These are phyloP conservation scores for Bubo bubo DNA, from an alignment of 2,113 vertebrate genomes.

Conservation along the genomic window DNA sequence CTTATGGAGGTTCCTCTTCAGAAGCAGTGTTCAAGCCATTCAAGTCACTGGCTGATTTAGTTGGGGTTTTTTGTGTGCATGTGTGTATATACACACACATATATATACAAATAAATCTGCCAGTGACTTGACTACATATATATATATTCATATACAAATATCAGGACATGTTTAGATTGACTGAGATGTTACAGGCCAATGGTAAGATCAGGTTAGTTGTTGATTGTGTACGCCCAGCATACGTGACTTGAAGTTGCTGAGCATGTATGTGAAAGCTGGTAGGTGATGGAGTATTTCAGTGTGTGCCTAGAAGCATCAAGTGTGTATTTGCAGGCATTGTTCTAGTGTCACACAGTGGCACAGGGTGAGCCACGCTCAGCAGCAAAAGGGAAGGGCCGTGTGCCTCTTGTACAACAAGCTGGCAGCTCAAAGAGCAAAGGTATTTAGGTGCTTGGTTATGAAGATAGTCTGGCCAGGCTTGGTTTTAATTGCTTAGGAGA, in stretches of 20 bases:
- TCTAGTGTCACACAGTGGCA: neutral
- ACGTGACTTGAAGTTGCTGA: neutral
- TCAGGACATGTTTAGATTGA: neutral
- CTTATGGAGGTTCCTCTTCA: neutral
- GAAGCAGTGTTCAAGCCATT: neutral
- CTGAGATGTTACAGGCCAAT: neutral
- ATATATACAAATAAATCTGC: neutral
- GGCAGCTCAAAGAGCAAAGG: neutral
- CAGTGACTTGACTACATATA: neutral
- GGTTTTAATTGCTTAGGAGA: neutral
- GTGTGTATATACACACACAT: neutral
- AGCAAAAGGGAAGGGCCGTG: neutral
- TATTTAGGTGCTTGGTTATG: neutral
- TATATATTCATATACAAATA: neutral
- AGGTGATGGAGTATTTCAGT: neutral
- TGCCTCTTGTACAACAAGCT: neutral
- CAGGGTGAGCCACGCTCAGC: neutral
- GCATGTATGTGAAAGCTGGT: neutral
- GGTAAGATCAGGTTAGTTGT: neutral
- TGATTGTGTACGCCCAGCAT: neutral
- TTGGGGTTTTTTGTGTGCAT: neutral
- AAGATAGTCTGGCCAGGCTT: neutral
- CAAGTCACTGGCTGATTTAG: neutral
- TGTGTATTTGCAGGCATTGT: neutral
- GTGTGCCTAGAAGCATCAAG: no score